Evolutionary conservation across 2,113 vertebrate species (phyloP), one percentile per base, ranked within the genome.

Genomic region (Sapayoa aenigma): DNA sequence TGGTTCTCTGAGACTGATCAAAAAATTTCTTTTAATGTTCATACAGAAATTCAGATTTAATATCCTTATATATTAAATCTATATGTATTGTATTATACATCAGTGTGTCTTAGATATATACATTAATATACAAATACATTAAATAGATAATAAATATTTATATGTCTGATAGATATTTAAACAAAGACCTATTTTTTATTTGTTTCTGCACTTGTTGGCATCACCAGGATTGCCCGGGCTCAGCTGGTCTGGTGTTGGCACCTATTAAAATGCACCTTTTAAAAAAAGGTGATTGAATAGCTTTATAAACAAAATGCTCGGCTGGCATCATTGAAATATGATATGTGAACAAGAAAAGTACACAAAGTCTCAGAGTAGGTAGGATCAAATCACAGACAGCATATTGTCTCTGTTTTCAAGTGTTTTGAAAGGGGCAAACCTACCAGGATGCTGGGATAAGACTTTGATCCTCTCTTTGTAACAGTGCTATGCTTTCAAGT

Each of bases 391-490:
- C 87, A 91, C 78, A 89, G 72, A 28, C 66, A 84, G 33, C 31
- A 71, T 80, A 79, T 84, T 94, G 84, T 91, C 89, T 91, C 55
- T 91, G 79, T 96, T 94, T 91, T 95, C 81, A 94, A 97, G 90
- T 91, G 84, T 82, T 93, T 90, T 89, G 88, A 96, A 94, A 96
- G 86, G 89, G 90, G 55, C 83, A 94, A 94, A 88, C 59, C 80
- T 90, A 53, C 73, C 72, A 94, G 91, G 89, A 88, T 93, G 84
- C 82, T 49, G 74, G 59, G 95, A 88, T 95, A 97, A 97, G 83
- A 89, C 94, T 91, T 94, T 96, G 95, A 97, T 94, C 92, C 83
- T 91, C 77, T 91, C 93, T 96, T 96, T 97, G 91, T 95, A 94
- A 83, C 37, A 49, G 33, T 49, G 50, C 79, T 84, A 17, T 60